Conservation (phyloP, 2,888 invertebrate species). For the Drosophila gaucha region DNA sequence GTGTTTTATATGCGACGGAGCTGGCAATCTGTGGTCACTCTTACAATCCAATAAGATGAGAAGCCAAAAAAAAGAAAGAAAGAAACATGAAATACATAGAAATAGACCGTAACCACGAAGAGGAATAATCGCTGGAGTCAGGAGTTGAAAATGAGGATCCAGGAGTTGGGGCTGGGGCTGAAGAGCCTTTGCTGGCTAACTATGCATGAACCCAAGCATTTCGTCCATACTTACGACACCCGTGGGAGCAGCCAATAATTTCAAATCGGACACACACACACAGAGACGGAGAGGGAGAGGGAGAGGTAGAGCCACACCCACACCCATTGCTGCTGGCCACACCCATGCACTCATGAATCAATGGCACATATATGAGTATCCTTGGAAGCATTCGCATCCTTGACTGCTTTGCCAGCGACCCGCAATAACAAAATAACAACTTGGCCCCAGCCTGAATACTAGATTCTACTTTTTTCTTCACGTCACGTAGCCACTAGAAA, state of each 20-base stretch:
- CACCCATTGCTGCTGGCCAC: conserved; percentile 31
- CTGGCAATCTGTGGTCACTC: conserved; percentile 71
- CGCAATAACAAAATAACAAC: conserved; percentile 58
- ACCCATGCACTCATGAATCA: conserved; percentile 70
- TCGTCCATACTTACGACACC: conserved; percentile 79
- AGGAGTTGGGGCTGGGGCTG: not conserved
- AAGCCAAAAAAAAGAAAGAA: conserved; percentile 40
- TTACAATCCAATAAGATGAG: conserved; percentile 73
- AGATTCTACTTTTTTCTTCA: conserved; percentile 31
- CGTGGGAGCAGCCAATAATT: conserved; percentile 81
- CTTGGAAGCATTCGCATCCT: conserved; percentile 44
- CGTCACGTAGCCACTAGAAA: conserved; percentile 50
- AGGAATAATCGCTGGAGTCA: conserved; percentile 7
- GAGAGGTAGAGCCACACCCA: conserved; percentile 10
- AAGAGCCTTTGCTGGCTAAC: conserved; percentile 45
- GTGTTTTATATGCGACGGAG: conserved; percentile 28
- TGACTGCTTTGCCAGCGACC: conserved; percentile 34
- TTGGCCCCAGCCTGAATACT: conserved; percentile 47
- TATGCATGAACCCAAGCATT: conserved; percentile 69
- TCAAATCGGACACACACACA: conserved; percentile 72
- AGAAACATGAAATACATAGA: conserved; percentile 6
- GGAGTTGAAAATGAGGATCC: not conserved
- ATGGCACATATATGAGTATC: conserved; percentile 68
- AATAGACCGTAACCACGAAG: conserved; percentile 15
- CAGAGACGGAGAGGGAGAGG: not conserved